Percentiles rank a stretch among this genome's conserved stretches.
These are phyloP conservation scores for Paragorgia papillata DNA, from an alignment of 92 coral and sea anemone genomes.

Conservation along the genomic window DNA sequence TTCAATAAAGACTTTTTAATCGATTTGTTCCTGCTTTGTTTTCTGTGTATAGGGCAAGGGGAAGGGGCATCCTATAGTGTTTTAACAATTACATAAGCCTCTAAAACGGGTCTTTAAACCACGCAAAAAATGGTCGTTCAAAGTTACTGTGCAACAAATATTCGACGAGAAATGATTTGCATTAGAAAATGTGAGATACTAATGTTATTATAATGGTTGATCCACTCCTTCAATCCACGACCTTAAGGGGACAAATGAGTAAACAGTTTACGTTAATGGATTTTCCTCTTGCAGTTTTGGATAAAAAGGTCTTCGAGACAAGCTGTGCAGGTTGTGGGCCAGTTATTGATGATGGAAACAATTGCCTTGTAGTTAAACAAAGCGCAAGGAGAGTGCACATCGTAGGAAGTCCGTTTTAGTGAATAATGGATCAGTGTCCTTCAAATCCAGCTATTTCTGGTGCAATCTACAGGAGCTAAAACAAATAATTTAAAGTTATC, in stretches of 20 bases:
- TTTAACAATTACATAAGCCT: too few relatives aligned
- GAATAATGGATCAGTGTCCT: not conserved
- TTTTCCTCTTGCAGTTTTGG: not conserved
- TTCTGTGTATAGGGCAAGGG: too few relatives aligned
- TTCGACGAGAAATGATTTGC: not conserved
- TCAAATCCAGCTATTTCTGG: too few relatives aligned
- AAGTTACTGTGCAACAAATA: not conserved
- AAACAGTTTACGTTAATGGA: constrained; percentile 20
- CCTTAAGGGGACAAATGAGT: constrained; percentile 5
- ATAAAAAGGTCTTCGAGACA: not conserved
- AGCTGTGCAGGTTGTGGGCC: not conserved
- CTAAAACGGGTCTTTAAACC: too few relatives aligned
- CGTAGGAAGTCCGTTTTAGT: not conserved
- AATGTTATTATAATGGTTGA: not conserved
- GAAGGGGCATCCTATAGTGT: not conserved
- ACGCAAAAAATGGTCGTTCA: not conserved
- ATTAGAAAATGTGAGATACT: not conserved
- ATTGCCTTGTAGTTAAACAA: not conserved
- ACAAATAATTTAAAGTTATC: too few relatives aligned
- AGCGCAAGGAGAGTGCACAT: not conserved
- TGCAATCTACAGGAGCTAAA: too few relatives aligned
- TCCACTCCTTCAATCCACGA: not conserved
- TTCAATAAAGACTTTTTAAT: too few relatives aligned
- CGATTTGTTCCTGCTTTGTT: too few relatives aligned
- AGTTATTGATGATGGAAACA: not conserved